phyloP scores from a whole-genome alignment of 2,113 vertebrate genomes.

The Cairina moschata region DNA sequence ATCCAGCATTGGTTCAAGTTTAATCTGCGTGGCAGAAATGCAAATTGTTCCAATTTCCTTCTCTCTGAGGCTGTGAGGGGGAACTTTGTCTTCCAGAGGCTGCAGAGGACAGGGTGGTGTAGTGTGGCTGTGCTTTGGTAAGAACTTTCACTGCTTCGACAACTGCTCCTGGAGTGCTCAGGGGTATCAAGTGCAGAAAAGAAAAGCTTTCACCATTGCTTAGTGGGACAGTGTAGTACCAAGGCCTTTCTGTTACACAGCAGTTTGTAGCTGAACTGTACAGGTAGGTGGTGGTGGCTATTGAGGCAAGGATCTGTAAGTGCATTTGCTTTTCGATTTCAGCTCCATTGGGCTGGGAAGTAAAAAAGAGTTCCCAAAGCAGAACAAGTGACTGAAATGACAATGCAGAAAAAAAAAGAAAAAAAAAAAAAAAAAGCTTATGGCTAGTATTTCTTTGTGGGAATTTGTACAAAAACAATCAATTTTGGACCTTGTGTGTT shows the following conservation, averaged over 20 bases:
- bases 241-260: not conserved
- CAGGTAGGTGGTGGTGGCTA: not conserved
- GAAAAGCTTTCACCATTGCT: not conserved
- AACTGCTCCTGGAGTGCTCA: not conserved
- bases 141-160: not conserved
- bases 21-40: slow-evolving; percentile 25
- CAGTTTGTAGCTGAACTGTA: not conserved
- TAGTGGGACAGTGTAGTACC: not conserved
- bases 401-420: not conserved
- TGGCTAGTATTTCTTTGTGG: slow-evolving; percentile 26
- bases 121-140: not conserved
- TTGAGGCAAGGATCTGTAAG: not conserved
- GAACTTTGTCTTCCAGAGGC: not conserved
- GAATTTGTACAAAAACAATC: slow-evolving; percentile 57
- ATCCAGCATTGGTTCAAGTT: slow-evolving; percentile 27
- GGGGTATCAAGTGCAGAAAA: not conserved
- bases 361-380: slow-evolving; percentile 3
- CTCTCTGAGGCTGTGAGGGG: not conserved
- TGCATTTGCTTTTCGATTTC: slow-evolving; percentile 6
- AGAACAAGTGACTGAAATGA: not conserved
- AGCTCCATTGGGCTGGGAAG: not conserved
- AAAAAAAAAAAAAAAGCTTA: not conserved
- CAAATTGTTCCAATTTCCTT: not conserved
- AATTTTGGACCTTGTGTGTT: slow-evolving; percentile 30
- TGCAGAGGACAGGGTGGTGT: not conserved